Conservation (phyloP, 37 sponge, comb jelly and placozoan species). For the Eunapius fragilis region DNA sequence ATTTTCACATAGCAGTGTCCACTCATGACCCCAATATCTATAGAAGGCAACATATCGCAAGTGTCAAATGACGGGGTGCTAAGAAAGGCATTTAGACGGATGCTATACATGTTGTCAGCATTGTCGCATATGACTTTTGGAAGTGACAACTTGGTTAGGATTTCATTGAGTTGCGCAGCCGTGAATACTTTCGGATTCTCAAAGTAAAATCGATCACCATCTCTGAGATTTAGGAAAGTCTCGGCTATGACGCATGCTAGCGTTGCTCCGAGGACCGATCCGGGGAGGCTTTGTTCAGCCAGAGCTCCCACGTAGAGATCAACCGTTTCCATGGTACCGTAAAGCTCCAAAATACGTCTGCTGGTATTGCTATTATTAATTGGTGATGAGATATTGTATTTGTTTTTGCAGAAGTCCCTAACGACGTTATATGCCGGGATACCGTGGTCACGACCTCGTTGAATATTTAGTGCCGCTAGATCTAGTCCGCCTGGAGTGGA, state of each 20-base stretch:
- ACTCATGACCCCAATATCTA: neutral
- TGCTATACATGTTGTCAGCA: constrained; percentile 54
- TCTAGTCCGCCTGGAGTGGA: constrained; percentile 47
- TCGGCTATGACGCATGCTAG: constrained; percentile 86
- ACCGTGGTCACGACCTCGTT: constrained; percentile 91
- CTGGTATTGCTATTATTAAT: constrained; percentile 36
- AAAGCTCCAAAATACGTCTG: constrained; percentile 47
- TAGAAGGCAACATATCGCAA: constrained; percentile 6
- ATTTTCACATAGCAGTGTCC: neutral
- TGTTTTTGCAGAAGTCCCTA: constrained; percentile 51
- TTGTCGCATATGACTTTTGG: constrained; percentile 88
- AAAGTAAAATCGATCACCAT: constrained; percentile 94
- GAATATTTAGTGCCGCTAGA: constrained; percentile 88
- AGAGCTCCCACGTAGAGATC: constrained; percentile 85
- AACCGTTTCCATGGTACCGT: constrained; percentile 50
- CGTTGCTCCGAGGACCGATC: constrained; percentile 77
- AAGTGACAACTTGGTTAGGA: constrained; percentile 59
- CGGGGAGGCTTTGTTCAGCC: constrained; percentile 73
- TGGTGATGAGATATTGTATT: constrained; percentile 4
- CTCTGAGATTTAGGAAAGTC: constrained; percentile 72
- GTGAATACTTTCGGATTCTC: constrained; percentile 83
- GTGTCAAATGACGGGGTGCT: constrained; percentile 20
- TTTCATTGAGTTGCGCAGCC: constrained; percentile 58
- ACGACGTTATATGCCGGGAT: constrained; percentile 76
- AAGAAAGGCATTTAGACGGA: constrained; percentile 78